Evolutionary conservation across 2,797 vertebrate genomes (phyloP).

Genomic region (Chaetophractus vellerosus): DNA sequence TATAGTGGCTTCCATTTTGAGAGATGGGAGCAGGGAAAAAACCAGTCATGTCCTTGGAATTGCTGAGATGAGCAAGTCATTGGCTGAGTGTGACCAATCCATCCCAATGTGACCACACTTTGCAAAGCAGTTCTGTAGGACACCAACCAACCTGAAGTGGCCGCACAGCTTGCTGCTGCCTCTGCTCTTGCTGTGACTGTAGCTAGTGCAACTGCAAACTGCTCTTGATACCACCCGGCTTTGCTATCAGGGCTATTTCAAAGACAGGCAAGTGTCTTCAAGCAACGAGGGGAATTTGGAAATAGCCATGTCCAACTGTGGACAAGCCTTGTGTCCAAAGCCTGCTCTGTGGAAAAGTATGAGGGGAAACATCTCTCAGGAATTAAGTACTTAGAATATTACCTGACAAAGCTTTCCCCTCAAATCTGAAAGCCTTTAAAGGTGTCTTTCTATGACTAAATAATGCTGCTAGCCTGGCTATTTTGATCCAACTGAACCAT

Average conservation of each 20-base stretch:
- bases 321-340: conserved; percentile 68
- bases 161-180: conserved; percentile 39
- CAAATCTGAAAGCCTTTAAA: conserved; percentile 38
- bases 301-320: conserved; percentile 32
- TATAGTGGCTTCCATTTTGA: conserved; percentile 75
- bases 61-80: conserved; percentile 87
- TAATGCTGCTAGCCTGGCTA: neutral
- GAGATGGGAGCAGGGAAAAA: conserved; percentile 82
- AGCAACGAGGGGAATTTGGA: conserved; percentile 82
- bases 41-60: conserved; percentile 83
- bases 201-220: neutral
- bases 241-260: neutral
- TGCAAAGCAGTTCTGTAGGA: conserved; percentile 32
- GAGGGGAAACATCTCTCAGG: conserved; percentile 31
- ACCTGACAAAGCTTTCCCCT: neutral
- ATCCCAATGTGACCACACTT: conserved; percentile 62
- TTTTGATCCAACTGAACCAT: conserved; percentile 52
- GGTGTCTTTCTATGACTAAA: neutral
- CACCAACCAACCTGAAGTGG: conserved; percentile 76
- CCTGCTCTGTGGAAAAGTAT: conserved; percentile 56
- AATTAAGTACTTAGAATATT: neutral
- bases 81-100: conserved; percentile 79
- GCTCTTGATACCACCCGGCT: neutral
- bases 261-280: neutral
- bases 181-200: neutral